Evolutionary conservation across 1,140 invertebrate species (phyloP), one percentile per base, ranked within the genome.

Genomic region (Grapholita molesta): DNA sequence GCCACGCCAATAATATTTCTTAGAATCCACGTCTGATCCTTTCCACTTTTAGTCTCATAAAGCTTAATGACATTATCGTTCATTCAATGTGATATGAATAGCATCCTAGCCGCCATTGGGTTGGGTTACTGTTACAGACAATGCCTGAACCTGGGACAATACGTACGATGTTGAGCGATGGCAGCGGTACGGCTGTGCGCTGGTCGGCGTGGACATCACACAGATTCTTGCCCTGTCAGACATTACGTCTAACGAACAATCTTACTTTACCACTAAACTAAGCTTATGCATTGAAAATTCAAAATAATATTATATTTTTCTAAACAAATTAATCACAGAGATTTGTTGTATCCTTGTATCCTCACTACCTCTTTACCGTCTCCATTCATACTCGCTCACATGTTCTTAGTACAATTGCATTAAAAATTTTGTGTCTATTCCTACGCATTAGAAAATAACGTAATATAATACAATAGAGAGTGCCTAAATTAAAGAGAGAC

Each of bases 271-370:
- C 35, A 68, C 67, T 75, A 75, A 67, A 70, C 66, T 71, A 72
- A 74, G 70, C 70, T 78, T 83, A 83, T 83, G 79, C 82, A 86
- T 85, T 84, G 79, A 82, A 77, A 85, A 79, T 82, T 78, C 67
- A 77, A 78, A 82, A 73, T 38, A 64, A 64, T 70, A 79, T 48
- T 48, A 82, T 70, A 80, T 82, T 86, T 85, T 72, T 72, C 84
- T 88, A 90, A 76, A 80, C 82, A 80, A 85, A 86, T 89, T 87
- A 81, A 86, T 89, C 85, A 87, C 87, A 89, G 89, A 86, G 82
- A 86, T 84, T 85, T 88, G 79, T 87, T 86, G 78, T 78, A 85
- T 76, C 69, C 71, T 80, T 61, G 55, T 61, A 61, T 28, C 75
- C 73, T 76, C 73, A 76, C 75, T 57, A 80, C 70, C 70, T 69